Base-by-base conservation (phyloP, 2,113 vertebrate species). In the Sebastes schlegelii region DNA sequence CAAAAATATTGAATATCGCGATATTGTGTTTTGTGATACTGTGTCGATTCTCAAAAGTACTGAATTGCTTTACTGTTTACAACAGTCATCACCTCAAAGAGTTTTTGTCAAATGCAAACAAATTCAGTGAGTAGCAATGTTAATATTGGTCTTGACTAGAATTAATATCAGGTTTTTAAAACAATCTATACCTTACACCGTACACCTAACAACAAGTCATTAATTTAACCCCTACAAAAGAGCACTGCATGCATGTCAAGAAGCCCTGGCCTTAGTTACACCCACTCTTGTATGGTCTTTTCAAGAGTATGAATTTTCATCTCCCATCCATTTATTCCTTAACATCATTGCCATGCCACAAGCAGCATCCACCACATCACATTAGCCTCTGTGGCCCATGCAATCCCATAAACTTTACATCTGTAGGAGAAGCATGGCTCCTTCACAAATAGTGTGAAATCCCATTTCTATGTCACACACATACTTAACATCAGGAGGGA, bases 381-480 rank as follows among this genome's bases (percentile, higher is more conserved):
- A 51, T 10, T 21, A 12, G 19, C 10, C 21, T 6, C 2, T 21
- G 11, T 64, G 63, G n/a, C 63, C 5, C 43, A 6, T 45, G 19
- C 62, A 74, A 19, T 45, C 57, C 42, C 48, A 60, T 63, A 4
- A 74, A n/a, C 23, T 55, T 3, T 17, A 66, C n/a, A 49, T 71
- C 58, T 8, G 2, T 34, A 19, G 7, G 43, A 69, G 34, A 65
- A 10, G 5, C 19, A 19, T 4, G 34, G 8, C 21, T 72, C 69
- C 57, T 49, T 57, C 62, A 9, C 54, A 62, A n/a, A 66, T n/a
- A 55, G 16, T 14, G 54, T 63, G 43, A 11, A 82, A 83, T 40
- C 19, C 11, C 4, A 61, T 80, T 79, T 46, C n/a, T 34, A 17
- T 46, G 23, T 49, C 10, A 48, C 70, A 67, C 21, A 43, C 13